Conservation (phyloP, 2,113 vertebrate species). For the Lycocorax pyrrhopterus region DNA sequence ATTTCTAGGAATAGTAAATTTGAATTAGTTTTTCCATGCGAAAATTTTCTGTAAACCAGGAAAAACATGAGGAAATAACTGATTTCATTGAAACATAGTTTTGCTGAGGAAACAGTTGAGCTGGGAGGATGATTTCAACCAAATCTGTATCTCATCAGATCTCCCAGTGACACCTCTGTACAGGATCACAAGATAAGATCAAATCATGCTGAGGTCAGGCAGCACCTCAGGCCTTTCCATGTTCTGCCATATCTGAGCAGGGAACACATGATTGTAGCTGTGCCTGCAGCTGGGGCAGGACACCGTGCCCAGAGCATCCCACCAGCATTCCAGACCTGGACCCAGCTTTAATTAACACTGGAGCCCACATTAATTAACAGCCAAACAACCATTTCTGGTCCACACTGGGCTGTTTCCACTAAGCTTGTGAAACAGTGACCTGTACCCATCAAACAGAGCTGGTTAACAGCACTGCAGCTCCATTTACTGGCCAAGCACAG, state of each 20-base stretch:
- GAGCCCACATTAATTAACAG: not conserved
- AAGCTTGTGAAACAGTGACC: not conserved
- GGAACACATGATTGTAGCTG: not conserved
- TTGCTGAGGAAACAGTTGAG: not conserved
- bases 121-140: not conserved
- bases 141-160: not conserved
- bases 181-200: not conserved
- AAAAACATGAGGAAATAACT: not conserved
- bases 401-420: not conserved
- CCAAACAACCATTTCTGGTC: rapidly evolving
- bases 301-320: no score
- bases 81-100: not conserved
- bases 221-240: not conserved
- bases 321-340: rapidly evolving
- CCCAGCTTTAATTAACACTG: not conserved
- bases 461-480: not conserved
- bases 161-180: rapidly evolving
- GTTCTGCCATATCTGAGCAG: not conserved
- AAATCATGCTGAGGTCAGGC: not conserved
- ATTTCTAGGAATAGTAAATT: not conserved
- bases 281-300: not conserved
- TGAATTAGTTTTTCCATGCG: not conserved
- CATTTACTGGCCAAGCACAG: not conserved
- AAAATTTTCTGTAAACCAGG: not conserved
- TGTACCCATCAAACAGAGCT: not conserved